phyloP scores from a whole-genome alignment of 2,888 invertebrate species.

The Lacanobia wlatinum region DNA sequence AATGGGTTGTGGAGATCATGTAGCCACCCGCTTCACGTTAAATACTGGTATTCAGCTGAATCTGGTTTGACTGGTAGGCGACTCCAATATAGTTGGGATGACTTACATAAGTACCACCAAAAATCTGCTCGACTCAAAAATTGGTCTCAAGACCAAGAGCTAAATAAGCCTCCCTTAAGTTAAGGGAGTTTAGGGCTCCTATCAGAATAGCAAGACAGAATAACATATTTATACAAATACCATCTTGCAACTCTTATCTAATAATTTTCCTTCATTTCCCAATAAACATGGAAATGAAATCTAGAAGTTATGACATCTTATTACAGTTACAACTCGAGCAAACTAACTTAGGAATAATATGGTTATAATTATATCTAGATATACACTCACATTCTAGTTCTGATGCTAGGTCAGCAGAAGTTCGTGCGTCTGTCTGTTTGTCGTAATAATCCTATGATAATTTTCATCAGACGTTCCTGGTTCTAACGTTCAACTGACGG shows the following conservation, averaged over 20 bases:
- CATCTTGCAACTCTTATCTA: background rate
- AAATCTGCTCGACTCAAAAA: no score
- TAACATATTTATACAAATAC: background rate
- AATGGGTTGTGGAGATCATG: no score
- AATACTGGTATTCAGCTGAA: no score
- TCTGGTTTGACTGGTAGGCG: no score
- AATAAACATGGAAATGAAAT: slow-evolving; percentile 29
- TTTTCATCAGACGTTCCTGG: background rate
- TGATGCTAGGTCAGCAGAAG: background rate
- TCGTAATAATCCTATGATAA: background rate
- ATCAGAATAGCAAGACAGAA: background rate
- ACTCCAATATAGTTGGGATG: no score
- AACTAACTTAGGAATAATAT: slow-evolving; percentile 32
- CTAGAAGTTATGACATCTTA: slow-evolving; percentile 23
- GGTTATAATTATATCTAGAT: slow-evolving; percentile 33
- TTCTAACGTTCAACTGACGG: background rate
- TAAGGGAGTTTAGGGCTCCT: no score
- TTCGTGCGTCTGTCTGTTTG: slow-evolving; percentile 2
- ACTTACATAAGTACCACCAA: no score
- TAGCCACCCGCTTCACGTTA: no score
- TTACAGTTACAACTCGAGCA: background rate
- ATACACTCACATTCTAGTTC: background rate
- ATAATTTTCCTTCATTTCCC: slow-evolving; percentile 5
- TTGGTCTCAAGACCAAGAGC: no score
- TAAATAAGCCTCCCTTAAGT: no score